Conservation (phyloP, 2,888 invertebrate genomes). For the Koerneria pararmatus region DNA sequence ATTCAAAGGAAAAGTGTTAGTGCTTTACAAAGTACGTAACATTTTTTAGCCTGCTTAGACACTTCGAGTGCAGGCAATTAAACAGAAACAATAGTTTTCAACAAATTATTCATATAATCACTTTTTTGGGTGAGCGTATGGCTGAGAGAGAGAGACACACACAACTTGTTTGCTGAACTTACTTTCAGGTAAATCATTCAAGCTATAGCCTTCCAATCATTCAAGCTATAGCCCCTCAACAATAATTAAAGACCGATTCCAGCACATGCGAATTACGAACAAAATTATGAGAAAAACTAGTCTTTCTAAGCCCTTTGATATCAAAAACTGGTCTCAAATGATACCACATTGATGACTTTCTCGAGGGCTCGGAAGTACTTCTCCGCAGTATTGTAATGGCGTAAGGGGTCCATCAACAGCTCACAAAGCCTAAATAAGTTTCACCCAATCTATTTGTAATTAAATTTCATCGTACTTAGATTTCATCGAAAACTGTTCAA, state of each 20-base stretch:
- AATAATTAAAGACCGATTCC: no score
- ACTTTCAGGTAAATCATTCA: no score
- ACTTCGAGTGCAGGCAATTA: no score
- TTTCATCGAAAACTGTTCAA: not conserved
- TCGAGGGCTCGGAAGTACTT: constrained; percentile 94
- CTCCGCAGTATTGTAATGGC: constrained; percentile 89
- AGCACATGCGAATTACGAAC: not conserved
- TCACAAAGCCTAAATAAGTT: constrained; percentile 73
- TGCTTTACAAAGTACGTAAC: no score
- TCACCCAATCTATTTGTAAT: not conserved
- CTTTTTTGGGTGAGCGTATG: no score
- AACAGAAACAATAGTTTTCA: no score
- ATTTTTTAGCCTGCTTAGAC: no score
- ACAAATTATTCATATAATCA: no score
- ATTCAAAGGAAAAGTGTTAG: no score
- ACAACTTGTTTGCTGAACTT: no score
- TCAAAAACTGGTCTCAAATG: not conserved
- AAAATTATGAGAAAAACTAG: not conserved
- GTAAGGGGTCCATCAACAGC: constrained; percentile 79
- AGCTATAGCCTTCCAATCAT: no score
- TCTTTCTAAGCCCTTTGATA: not conserved
- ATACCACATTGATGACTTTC: constrained; percentile 64
- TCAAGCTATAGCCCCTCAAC: not conserved
- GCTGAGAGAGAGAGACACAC: no score
- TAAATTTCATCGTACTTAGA: not conserved